Conservation (phyloP, 1,140 invertebrate species). For the Tetramorium parvispinum region DNA sequence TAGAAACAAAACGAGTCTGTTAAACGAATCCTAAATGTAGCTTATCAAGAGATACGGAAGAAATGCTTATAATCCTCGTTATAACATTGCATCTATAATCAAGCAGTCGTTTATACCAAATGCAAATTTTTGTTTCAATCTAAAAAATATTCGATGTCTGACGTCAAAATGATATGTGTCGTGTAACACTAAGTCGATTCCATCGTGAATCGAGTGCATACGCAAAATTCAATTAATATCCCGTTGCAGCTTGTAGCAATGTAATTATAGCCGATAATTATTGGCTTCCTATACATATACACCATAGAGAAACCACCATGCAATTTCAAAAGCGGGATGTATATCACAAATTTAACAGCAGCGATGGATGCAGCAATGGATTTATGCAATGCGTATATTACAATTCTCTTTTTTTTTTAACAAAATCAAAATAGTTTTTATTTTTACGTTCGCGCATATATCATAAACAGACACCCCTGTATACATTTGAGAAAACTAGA, state of each 20-base stretch:
- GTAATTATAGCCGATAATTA: conserved; percentile 52
- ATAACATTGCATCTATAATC: conserved; percentile 6
- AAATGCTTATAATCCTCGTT: conserved; percentile 61
- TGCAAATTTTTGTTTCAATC: conserved; percentile 38
- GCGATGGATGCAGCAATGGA: conserved; percentile 69
- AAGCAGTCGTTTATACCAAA: conserved; percentile 15
- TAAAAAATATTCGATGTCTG: conserved; percentile 72
- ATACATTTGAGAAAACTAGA: conserved; percentile 64
- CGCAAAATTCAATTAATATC: conserved; percentile 41
- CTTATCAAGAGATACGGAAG: conserved; percentile 60
- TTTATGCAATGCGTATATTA: conserved; percentile 78
- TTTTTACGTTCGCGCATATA: conserved; percentile 39
- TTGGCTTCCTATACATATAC: conserved; percentile 68
- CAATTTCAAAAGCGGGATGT: conserved; percentile 67
- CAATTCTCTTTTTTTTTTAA: conserved; percentile 68
- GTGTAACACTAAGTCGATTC: conserved; percentile 66
- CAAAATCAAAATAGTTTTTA: conserved; percentile 62
- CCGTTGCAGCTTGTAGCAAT: conserved; percentile 30
- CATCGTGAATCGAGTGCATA: conserved; percentile 38
- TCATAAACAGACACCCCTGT: conserved; percentile 49
- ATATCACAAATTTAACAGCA: conserved; percentile 72
- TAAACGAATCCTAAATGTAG: conserved; percentile 53
- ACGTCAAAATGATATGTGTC: conserved; percentile 69
- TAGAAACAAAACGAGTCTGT: conserved; percentile 23
- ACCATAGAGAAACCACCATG: conserved; percentile 70